These are phyloP conservation scores for Pyrgilauda ruficollis DNA, from an alignment of 2,113 vertebrate genomes.

Conservation along the genomic window DNA sequence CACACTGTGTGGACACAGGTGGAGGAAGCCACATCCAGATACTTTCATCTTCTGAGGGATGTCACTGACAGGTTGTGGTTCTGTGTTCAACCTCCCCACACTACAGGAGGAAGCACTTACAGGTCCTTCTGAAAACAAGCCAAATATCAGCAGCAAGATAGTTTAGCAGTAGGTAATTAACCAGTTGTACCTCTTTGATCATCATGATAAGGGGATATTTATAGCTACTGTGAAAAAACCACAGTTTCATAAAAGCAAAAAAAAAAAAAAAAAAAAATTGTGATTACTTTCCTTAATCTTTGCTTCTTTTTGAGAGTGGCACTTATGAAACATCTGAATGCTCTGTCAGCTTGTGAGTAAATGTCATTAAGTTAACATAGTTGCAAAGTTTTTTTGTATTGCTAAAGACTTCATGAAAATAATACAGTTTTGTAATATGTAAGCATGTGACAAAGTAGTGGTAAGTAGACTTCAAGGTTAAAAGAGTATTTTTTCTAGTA, in stretches of 20 bases:
- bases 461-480: not conserved
- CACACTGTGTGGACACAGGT: accelerated
- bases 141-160: not conserved
- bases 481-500: not conserved
- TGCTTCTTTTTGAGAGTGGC: not conserved
- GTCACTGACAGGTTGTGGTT: not conserved
- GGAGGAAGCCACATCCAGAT: not conserved
- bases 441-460: not conserved
- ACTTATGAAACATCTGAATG: not conserved
- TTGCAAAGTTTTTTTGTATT: not conserved
- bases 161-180: not conserved
- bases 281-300: not conserved
- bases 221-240: not conserved
- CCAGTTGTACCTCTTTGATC: not conserved
- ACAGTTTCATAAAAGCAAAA: not conserved
- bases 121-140: not conserved
- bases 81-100: not conserved
- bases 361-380: not conserved
- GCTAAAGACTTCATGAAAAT: not conserved
- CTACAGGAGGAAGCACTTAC: not conserved
- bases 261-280: not conserved
- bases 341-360: not conserved
- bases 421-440: not conserved
- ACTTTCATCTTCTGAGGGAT: not conserved
- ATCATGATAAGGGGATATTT: not conserved